A percentile compares a stretch with the other conserved stretches of the same genome.
Conservation (phyloP, 2,888 invertebrate species). For the Mythimna loreyi region DNA sequence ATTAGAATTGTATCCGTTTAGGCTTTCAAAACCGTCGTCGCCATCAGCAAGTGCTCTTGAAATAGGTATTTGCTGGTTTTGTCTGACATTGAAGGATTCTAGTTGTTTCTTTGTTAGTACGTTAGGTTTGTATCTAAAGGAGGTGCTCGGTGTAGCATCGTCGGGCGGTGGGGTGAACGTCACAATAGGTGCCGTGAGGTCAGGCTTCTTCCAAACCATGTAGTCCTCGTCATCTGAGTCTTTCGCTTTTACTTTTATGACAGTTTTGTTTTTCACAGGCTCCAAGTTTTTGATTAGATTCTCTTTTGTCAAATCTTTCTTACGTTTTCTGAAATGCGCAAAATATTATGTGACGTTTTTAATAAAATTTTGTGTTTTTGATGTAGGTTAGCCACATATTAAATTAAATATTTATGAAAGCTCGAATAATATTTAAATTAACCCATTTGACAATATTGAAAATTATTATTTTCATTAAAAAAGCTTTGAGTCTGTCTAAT, state of each 20-base stretch:
- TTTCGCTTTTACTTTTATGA: slow-evolving; percentile 82
- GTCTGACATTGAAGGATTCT: slow-evolving; percentile 84
- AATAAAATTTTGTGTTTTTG: neutral
- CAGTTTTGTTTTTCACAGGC: slow-evolving; percentile 76
- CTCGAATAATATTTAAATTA: neutral
- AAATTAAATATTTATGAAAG: too few relatives aligned
- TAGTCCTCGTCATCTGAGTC: slow-evolving; percentile 89
- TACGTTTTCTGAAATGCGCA: slow-evolving; percentile 81
- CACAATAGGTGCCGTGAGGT: slow-evolving; percentile 81
- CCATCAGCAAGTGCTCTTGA: slow-evolving; percentile 87
- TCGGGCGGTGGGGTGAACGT: slow-evolving; percentile 87
- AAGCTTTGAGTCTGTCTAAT: neutral
- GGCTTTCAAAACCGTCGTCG: slow-evolving; percentile 96
- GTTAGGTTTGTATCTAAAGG: slow-evolving; percentile 80
- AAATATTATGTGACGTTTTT: too few relatives aligned
- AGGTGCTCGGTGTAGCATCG: slow-evolving; percentile 76
- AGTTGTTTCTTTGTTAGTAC: slow-evolving; percentile 85
- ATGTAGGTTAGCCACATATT: neutral
- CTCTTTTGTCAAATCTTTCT: slow-evolving; percentile 83
- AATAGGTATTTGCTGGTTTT: slow-evolving; percentile 73
- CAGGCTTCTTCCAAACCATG: slow-evolving; percentile 87
- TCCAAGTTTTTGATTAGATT: slow-evolving; percentile 78
- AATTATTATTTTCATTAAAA: neutral
- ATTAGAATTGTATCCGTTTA: slow-evolving; percentile 95
- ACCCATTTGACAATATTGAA: neutral